Base-by-base conservation (phyloP, 2,113 vertebrate species). In the Semicossyphus pulcher region DNA sequence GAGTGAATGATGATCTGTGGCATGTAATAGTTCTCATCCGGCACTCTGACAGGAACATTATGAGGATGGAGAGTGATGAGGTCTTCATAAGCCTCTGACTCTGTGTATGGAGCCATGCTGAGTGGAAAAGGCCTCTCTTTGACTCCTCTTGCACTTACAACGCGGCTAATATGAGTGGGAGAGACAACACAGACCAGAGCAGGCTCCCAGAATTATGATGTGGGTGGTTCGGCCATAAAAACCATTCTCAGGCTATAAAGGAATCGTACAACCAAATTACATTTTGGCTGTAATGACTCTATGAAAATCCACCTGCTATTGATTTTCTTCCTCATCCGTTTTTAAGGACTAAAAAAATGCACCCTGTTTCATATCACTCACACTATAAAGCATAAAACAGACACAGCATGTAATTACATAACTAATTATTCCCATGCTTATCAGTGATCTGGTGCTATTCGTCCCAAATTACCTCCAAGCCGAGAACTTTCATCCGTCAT, bases 21-120 rank as follows among this genome's bases (percentile, higher is more conserved):
- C 58, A 62, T 62, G 56, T 87, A 84, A 89, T 89, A 56, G 80
- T 84, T 86, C 70, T 75, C 86, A 89, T 89, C 83, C 79, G 78
- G 82, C 84, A 58, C 67, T 63, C 52, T 86, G 85, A 81, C 79
- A 79, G 56, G 61, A 48, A 73, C 81, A 90, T 92, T 89, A 92
- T 48, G 72, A 86, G 80, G 80, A 92, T 80, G 73, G 81, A 90
- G 81, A 92, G 76, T 88, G 74, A 92, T 89, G 83, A 82, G 64
- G 23, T 80, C 61, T 62, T 79, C 71, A 58, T 71, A 60, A 76
- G 80, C 42, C 28, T 78, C 21, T 36, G 67, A 60, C 70, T 57
- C 67, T 52, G 12, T 44, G 57, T 42, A 61, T 42, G 72, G 74
- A 72, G 71, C 70, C 67, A 59, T 31, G 61, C 85, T 82, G 79